phyloP scores from a whole-genome alignment of 2,888 invertebrate genomes.

The Proisotoma minuta region DNA sequence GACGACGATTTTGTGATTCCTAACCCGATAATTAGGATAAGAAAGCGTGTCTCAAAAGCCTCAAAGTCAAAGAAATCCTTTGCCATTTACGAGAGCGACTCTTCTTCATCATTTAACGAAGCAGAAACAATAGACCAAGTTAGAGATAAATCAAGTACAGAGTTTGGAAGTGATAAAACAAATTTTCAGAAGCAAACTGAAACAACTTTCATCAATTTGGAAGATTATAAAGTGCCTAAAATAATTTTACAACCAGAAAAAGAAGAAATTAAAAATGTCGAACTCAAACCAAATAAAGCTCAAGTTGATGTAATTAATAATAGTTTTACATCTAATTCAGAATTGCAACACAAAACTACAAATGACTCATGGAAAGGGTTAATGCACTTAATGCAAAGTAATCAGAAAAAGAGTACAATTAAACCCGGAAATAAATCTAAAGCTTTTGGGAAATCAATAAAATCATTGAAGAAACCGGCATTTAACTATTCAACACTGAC shows the following conservation, averaged over 20 bases:
- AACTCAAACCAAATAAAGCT: neutral
- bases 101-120: neutral
- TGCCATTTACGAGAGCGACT: neutral
- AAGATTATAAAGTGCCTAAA: too few relatives aligned
- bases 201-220: too few relatives aligned
- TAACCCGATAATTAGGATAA: neutral
- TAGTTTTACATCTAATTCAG: neutral
- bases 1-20: conserved; percentile 12
- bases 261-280: too few relatives aligned
- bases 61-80: too few relatives aligned
- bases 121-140: neutral
- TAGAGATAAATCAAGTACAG: too few relatives aligned
- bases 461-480: neutral
- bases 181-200: neutral
- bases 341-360: too few relatives aligned
- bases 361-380: conserved; percentile 38
- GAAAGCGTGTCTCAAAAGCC: too few relatives aligned
- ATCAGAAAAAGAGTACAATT: conserved; percentile 23
- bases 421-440: conserved; percentile 9
- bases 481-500: neutral
- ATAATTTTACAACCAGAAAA: too few relatives aligned
- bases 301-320: neutral
- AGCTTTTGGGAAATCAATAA: neutral
- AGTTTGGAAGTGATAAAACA: neutral
- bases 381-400: conserved; percentile 41